Conservation (phyloP, 1,140 invertebrate species). For the Trichoplusia ni region DNA sequence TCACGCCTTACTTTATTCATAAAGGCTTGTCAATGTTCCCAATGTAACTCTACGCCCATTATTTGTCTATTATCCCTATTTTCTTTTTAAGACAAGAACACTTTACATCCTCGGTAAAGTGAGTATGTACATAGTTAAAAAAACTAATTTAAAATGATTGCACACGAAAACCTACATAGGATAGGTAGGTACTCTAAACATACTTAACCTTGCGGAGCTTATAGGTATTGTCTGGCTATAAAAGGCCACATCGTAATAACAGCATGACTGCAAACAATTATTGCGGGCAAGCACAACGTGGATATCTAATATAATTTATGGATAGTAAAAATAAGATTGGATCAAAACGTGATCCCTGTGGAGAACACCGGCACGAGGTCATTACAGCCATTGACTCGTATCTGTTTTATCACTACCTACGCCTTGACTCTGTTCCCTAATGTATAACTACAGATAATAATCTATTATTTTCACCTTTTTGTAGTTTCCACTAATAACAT, state of each 20-base stretch:
- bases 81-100: too few relatives aligned
- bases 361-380: slow-evolving; percentile 30
- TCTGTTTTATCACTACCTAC: slow-evolving; percentile 36
- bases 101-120: too few relatives aligned
- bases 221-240: background rate
- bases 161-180: too few relatives aligned
- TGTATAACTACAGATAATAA: slow-evolving; percentile 20
- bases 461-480: slow-evolving; percentile 17
- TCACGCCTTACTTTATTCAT: too few relatives aligned
- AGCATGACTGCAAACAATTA: slow-evolving; percentile 30
- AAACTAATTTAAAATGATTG: too few relatives aligned
- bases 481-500: background rate
- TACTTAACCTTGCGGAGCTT: background rate
- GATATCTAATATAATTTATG: slow-evolving; percentile 32
- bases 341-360: slow-evolving; percentile 29
- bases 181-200: too few relatives aligned
- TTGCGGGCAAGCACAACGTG: slow-evolving; percentile 23
- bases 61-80: too few relatives aligned
- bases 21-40: too few relatives aligned
- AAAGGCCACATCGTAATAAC: slow-evolving; percentile 12
- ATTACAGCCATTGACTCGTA: slow-evolving; percentile 35
- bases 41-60: too few relatives aligned
- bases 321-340: slow-evolving; percentile 39
- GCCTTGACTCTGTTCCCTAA: slow-evolving; percentile 20
- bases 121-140: too few relatives aligned